A percentile compares a stretch with the other conserved stretches of the same genome.
Evolutionary conservation across 2,113 vertebrate species (phyloP).

Genomic region (Tretioscincus oriximinensis): DNA sequence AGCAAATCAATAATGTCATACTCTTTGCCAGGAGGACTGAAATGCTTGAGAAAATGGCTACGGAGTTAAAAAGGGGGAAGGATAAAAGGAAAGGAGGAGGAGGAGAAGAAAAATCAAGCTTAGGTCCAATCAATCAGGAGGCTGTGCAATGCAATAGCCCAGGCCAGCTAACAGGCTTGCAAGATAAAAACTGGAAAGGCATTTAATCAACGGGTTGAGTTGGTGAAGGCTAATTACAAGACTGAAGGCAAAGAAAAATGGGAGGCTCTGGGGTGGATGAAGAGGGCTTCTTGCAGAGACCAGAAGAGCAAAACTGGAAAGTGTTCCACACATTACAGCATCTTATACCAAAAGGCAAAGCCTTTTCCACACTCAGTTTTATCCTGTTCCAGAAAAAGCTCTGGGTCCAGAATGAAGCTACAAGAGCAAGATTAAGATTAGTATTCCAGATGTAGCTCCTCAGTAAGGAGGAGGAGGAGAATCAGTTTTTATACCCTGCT

Average conservation of each 20-base stretch:
- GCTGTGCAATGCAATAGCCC: constrained; percentile 45
- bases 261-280: not conserved
- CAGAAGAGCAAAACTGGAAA: not conserved
- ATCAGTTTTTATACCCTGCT: too few relatives aligned
- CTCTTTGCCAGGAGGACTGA: constrained; percentile 67
- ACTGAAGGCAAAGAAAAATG: constrained; percentile 17
- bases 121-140: constrained; percentile 59
- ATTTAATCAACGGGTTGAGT: constrained; percentile 67
- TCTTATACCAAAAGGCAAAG: not conserved
- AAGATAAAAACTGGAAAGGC: constrained; percentile 62
- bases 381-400: too few relatives aligned
- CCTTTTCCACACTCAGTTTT: too few relatives aligned
- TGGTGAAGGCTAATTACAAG: constrained; percentile 45
- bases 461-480: too few relatives aligned
- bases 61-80: constrained; percentile 48
- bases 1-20: constrained; percentile 76
- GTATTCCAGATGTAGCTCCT: too few relatives aligned
- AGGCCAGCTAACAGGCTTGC: constrained; percentile 59
- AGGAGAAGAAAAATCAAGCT: constrained; percentile 22
- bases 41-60: constrained; percentile 69
- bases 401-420: too few relatives aligned
- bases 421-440: too few relatives aligned
- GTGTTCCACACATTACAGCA: too few relatives aligned
- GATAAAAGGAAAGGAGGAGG: not conserved
- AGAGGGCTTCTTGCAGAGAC: constrained; percentile 10